Conservation (phyloP, 92 coral and sea anemone genomes). For the Epizoanthus fatuus region DNA sequence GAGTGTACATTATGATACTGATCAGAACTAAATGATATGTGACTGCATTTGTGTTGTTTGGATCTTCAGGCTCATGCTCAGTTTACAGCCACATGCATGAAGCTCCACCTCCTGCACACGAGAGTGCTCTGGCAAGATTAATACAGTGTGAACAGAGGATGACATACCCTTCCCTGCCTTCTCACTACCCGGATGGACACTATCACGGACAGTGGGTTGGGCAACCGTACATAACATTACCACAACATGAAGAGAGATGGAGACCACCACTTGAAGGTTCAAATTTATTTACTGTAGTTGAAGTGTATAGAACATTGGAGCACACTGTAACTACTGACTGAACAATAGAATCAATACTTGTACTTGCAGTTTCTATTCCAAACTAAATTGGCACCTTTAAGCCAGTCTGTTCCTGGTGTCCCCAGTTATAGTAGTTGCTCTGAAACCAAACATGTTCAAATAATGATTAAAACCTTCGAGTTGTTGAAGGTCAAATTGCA, state of each 20-base stretch:
- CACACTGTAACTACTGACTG: too few species aligned
- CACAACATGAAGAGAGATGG: slow-evolving; percentile 84
- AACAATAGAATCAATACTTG: too few species aligned
- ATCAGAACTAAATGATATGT: too few species aligned
- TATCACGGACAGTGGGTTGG: slow-evolving; percentile 77
- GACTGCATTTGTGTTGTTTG: neutral
- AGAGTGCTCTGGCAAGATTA: slow-evolving; percentile 90
- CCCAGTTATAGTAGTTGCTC: too few species aligned
- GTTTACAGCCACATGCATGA: slow-evolving; percentile 46
- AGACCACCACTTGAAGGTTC: slow-evolving; percentile 45
- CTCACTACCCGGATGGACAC: slow-evolving; percentile 76
- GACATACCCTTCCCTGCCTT: slow-evolving; percentile 57
- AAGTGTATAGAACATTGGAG: neutral
- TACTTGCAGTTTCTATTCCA: too few species aligned
- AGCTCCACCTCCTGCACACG: slow-evolving; percentile 63
- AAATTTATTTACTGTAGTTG: too few species aligned
- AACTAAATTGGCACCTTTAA: too few species aligned
- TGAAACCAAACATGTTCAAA: too few species aligned
- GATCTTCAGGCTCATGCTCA: slow-evolving; percentile 16
- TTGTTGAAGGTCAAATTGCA: too few species aligned
- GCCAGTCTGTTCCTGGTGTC: too few species aligned
- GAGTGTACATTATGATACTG: too few species aligned
- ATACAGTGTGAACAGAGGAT: slow-evolving; percentile 97
- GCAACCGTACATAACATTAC: slow-evolving; percentile 75
- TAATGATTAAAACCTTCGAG: too few species aligned